These are phyloP conservation scores for Zaprionus camerounensis DNA, from an alignment of 1,140 invertebrate genomes.

Conservation along the genomic window DNA sequence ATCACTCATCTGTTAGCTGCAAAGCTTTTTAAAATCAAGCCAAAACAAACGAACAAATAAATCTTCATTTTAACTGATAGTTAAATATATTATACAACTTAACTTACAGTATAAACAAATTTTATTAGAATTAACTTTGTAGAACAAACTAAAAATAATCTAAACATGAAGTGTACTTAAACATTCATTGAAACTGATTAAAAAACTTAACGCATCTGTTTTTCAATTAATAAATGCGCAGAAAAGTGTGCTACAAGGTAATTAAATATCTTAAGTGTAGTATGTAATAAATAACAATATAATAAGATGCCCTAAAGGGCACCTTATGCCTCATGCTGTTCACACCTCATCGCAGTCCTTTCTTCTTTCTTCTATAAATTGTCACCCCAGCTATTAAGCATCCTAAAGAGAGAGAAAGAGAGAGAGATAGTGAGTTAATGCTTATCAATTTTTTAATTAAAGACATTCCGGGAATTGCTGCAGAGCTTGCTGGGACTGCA, in stretches of 20 bases:
- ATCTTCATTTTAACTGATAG: too few species aligned
- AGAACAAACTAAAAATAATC: too few species aligned
- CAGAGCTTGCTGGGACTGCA: conserved; percentile 93
- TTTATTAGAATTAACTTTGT: too few species aligned
- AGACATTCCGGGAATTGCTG: conserved; percentile 89
- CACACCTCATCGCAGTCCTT: neutral
- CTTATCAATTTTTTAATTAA: conserved; percentile 84
- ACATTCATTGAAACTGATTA: too few species aligned
- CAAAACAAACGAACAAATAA: too few species aligned
- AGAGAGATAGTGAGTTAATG: conserved; percentile 36
- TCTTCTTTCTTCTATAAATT: neutral
- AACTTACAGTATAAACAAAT: neutral
- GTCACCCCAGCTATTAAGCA: neutral
- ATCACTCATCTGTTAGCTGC: too few species aligned
- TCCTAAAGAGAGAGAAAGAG: neutral
- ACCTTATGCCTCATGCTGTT: neutral
- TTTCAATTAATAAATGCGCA: neutral
- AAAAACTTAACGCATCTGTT: neutral
- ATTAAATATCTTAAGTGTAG: too few species aligned
- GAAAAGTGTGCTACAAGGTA: neutral
- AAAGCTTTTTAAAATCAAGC: too few species aligned
- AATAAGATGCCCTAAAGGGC: neutral
- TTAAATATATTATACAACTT: too few species aligned
- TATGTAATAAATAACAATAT: too few species aligned
- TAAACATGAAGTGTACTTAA: too few species aligned